Evolutionary conservation across 2,888 invertebrate species (phyloP).

Genomic region (Chymomyza caudatula): DNA sequence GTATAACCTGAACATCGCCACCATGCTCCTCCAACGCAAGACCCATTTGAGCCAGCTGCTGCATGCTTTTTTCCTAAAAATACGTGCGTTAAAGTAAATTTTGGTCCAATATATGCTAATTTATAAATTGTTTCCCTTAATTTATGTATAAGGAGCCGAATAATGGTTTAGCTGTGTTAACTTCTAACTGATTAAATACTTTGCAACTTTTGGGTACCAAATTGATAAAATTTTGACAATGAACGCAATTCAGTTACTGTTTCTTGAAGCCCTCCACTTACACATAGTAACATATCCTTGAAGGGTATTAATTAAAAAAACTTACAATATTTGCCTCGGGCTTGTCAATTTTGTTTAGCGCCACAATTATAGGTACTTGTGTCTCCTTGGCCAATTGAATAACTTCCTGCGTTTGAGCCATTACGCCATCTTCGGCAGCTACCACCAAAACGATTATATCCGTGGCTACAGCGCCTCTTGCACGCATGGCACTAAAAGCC

Average conservation of each 20-base stretch:
- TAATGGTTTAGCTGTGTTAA: too few species aligned
- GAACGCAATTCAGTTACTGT: too few species aligned
- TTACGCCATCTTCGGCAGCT: slow-evolving; percentile 99
- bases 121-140: too few species aligned
- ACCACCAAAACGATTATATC: slow-evolving; percentile 97
- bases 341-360: slow-evolving; percentile 98
- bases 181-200: too few species aligned
- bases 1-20: slow-evolving; percentile 94
- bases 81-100: neutral
- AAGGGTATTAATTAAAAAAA: too few species aligned
- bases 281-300: too few species aligned
- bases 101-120: too few species aligned
- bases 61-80: slow-evolving; percentile 85
- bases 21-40: slow-evolving; percentile 91
- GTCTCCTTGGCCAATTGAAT: slow-evolving; percentile 90
- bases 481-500: slow-evolving; percentile 95
- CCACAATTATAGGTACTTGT: slow-evolving; percentile 95
- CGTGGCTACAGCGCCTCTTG: slow-evolving; percentile 94
- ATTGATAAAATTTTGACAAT: too few species aligned
- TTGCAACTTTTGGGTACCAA: too few species aligned
- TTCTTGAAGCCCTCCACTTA: too few species aligned
- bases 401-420: slow-evolving; percentile 97
- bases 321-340: slow-evolving; percentile 92
- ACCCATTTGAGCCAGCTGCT: slow-evolving; percentile 87
- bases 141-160: too few species aligned